These are phyloP conservation scores for Willisornis vidua DNA, from an alignment of 2,113 vertebrate species.

Conservation along the genomic window DNA sequence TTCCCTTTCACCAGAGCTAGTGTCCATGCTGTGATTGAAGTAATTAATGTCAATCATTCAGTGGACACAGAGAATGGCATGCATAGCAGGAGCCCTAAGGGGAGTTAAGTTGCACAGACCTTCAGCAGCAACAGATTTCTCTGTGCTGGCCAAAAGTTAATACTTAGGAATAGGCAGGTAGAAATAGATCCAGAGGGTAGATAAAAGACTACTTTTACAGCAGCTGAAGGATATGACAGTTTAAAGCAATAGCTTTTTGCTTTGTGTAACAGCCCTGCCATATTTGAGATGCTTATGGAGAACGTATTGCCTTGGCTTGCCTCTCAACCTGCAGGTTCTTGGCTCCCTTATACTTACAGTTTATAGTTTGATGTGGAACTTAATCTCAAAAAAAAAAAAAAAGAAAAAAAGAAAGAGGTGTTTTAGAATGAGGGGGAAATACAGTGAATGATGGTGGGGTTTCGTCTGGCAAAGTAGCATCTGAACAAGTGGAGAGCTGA, in stretches of 20 bases:
- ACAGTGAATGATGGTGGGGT: background rate
- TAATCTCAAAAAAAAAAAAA: background rate
- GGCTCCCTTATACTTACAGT: constrained; percentile 27
- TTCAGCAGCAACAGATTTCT: constrained; percentile 27
- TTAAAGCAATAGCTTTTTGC: constrained; percentile 39
- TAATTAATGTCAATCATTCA: constrained; percentile 57
- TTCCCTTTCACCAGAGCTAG: background rate
- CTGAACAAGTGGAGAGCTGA: background rate
- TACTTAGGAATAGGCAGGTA: constrained; percentile 12
- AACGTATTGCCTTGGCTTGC: constrained; percentile 33
- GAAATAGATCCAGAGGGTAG: constrained; percentile 42
- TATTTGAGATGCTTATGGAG: background rate
- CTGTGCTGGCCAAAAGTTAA: background rate
- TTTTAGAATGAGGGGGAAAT: background rate
- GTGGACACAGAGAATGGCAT: background rate
- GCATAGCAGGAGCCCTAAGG: background rate
- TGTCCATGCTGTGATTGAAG: constrained; percentile 48
- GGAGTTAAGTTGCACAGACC: background rate
- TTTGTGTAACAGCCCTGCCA: constrained; percentile 3
- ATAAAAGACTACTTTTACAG: constrained; percentile 36
- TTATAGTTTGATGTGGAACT: constrained; percentile 20
- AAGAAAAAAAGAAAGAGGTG: background rate
- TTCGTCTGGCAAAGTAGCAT: background rate
- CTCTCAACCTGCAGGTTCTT: constrained; percentile 14
- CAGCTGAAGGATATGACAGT: constrained; percentile 30